phyloP scores from a whole-genome alignment of 2,797 vertebrate species.

The Onychomys leucogaster region DNA sequence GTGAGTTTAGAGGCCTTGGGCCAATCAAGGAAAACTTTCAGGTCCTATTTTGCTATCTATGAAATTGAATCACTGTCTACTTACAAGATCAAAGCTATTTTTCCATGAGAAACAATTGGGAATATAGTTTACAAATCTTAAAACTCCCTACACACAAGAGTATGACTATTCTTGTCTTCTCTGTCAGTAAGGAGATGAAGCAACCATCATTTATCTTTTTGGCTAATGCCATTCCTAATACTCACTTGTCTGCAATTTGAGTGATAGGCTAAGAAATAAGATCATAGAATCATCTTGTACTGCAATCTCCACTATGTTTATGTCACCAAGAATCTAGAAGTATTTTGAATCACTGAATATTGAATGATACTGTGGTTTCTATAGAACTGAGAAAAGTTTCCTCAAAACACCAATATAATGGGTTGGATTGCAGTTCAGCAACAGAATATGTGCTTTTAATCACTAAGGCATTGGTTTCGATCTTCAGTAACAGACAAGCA shows the following conservation, averaged over 20 bases:
- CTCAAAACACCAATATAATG: background rate
- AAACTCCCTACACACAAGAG: background rate
- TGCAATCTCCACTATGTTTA: background rate
- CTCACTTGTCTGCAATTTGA: background rate
- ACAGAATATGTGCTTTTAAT: background rate
- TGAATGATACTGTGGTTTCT: background rate
- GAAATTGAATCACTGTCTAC: background rate
- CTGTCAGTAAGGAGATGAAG: background rate
- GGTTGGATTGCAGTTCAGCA: background rate
- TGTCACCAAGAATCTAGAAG: background rate
- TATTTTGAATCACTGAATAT: background rate
- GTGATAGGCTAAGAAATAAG: background rate
- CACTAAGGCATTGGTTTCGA: background rate
- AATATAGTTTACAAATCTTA: constrained; percentile 19
- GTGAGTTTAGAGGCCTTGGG: background rate
- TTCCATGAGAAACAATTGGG: background rate
- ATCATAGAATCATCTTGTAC: background rate
- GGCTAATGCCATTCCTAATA: background rate
- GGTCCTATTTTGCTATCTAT: background rate
- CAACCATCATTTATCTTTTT: background rate
- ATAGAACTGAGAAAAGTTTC: background rate
- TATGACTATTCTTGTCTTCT: background rate
- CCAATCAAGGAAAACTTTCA: background rate
- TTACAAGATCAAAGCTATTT: background rate
- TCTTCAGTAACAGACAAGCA: background rate